These are phyloP conservation scores for Euplagia quadripunctaria DNA, from an alignment of 2,888 invertebrate genomes.

Conservation along the genomic window DNA sequence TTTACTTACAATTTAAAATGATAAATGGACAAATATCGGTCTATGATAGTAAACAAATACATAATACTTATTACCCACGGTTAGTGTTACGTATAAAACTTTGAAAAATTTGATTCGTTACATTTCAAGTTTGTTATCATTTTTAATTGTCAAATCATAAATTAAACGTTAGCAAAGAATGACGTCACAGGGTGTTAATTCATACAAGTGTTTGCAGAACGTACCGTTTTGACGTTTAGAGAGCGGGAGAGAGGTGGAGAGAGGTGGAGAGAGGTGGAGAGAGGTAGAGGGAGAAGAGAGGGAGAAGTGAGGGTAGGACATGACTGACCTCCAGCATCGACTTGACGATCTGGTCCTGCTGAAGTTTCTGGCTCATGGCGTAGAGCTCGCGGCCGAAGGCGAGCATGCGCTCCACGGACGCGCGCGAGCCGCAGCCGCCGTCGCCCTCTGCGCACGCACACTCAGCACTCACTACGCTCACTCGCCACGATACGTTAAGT, in stretches of 20 bases:
- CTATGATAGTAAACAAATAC: no score
- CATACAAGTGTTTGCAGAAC: background rate
- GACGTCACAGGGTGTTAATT: background rate
- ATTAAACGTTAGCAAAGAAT: no score
- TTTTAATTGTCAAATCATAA: no score
- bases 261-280: no score
- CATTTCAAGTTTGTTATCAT: no score
- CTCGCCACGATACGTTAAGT: background rate
- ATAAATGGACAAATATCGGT: no score
- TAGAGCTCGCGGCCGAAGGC: slow-evolving; percentile 98
- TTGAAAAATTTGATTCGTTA: no score
- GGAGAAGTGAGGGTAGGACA: background rate
- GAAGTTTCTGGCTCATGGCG: slow-evolving; percentile 94
- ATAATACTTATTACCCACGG: no score
- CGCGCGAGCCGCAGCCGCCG: slow-evolving; percentile 89
- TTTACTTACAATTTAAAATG: no score
- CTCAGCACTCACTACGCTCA: background rate
- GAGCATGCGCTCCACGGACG: slow-evolving; percentile 97
- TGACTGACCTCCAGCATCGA: slow-evolving; percentile 94
- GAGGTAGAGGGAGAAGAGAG: no score
- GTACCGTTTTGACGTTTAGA: background rate
- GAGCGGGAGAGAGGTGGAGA: no score
- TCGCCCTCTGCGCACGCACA: slow-evolving; percentile 45
- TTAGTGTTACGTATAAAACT: no score
- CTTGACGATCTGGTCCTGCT: slow-evolving; percentile 94